These are phyloP conservation scores for Lutraria lutraria DNA, from an alignment of 2,888 invertebrate species.

Conservation along the genomic window DNA sequence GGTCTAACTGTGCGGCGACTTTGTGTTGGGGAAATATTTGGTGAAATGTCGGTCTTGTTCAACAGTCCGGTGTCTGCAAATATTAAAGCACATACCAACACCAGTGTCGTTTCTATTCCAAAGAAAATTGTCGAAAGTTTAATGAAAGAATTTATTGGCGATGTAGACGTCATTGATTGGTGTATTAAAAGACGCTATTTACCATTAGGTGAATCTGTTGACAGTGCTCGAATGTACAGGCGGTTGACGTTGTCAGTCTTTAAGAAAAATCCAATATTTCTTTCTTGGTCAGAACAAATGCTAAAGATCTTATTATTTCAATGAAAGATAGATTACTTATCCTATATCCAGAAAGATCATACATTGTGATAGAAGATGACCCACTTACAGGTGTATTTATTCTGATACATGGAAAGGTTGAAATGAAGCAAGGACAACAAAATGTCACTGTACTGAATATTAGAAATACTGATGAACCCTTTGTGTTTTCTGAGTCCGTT, in stretches of 20 bases:
- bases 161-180: constrained; percentile 70
- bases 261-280: constrained; percentile 44
- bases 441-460: background rate
- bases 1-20: constrained; percentile 30
- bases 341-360: constrained; percentile 62
- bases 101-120: constrained; percentile 32
- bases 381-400: constrained; percentile 58
- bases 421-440: constrained; percentile 20
- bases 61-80: constrained; percentile 56
- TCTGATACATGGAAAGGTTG: constrained; percentile 62
- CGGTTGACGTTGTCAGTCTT: constrained; percentile 58
- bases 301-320: constrained; percentile 64
- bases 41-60: constrained; percentile 63
- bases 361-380: constrained; percentile 60
- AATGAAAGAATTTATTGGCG: constrained; percentile 29
- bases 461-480: background rate
- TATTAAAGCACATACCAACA: constrained; percentile 34
- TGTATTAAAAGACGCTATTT: constrained; percentile 67
- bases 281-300: constrained; percentile 58
- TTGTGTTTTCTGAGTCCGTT: constrained; percentile 47
- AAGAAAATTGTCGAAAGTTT: constrained; percentile 24
- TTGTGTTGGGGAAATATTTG: constrained; percentile 57
- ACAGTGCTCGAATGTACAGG: constrained; percentile 53
- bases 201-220: constrained; percentile 63
- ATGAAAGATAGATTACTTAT: constrained; percentile 59